Conservation (phyloP, 2,888 invertebrate species). For the Alloplasta piceator region DNA sequence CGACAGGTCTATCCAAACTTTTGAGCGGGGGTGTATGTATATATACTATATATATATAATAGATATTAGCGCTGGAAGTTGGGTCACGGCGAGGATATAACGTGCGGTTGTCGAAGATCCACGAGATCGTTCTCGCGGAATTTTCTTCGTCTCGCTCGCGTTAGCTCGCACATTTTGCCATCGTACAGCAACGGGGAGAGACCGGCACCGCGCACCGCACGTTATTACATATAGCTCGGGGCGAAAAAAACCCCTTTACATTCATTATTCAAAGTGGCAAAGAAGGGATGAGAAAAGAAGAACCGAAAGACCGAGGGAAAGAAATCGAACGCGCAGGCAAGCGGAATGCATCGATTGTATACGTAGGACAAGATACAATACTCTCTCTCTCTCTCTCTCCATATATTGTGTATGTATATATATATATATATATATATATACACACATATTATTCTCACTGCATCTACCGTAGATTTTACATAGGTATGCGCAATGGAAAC, state of each 20-base stretch:
- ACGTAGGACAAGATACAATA: too few species aligned
- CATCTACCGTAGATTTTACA: constrained; percentile 6
- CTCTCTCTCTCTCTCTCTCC: too few species aligned
- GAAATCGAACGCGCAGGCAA: constrained; percentile 15
- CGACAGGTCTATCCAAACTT: too few species aligned
- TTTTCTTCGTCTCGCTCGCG: not conserved
- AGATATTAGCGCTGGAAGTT: not conserved
- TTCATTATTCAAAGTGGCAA: constrained; percentile 60
- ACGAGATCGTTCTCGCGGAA: constrained; percentile 33
- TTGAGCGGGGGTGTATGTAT: too few species aligned
- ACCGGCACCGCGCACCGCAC: constrained; percentile 6
- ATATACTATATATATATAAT: too few species aligned
- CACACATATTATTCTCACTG: too few species aligned
- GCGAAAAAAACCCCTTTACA: constrained; percentile 58
- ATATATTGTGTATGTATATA: not conserved
- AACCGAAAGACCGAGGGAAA: constrained; percentile 23
- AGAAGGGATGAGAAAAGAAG: constrained; percentile 38
- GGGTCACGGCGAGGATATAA: constrained; percentile 42
- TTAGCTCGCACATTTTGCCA: constrained; percentile 4
- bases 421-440: too few species aligned
- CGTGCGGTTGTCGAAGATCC: constrained; percentile 56
- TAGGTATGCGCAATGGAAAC: constrained; percentile 34
- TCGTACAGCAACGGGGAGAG: not conserved
- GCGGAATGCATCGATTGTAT: too few species aligned
- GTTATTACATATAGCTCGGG: constrained; percentile 27